Percentiles rank a stretch among this genome's conserved stretches.
phyloP scores from a whole-genome alignment of 2,113 vertebrate species.

The Burhinus bistriatus region DNA sequence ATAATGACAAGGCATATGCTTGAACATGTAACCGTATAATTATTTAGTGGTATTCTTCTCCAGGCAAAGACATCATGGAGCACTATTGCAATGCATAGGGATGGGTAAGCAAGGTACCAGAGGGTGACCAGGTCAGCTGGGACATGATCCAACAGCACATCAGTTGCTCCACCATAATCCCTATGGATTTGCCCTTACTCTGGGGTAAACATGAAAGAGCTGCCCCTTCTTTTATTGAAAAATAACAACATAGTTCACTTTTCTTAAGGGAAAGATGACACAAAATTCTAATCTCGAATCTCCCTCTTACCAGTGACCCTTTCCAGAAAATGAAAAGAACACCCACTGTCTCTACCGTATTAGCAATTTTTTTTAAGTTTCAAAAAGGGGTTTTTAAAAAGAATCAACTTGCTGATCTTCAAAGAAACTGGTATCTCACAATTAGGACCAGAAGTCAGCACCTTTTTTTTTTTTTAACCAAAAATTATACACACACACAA shows the following conservation, averaged over 20 bases:
- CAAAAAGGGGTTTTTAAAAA: not conserved
- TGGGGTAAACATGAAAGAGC: not conserved
- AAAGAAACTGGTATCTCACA: not conserved
- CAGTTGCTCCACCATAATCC: not conserved
- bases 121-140: not conserved
- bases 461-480: not conserved
- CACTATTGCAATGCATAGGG: fast-evolving
- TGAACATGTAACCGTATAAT: not conserved
- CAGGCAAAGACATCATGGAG: not conserved
- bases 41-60: not conserved
- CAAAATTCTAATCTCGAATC: not conserved
- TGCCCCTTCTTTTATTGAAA: not conserved
- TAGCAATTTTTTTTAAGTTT: not conserved
- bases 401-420: not conserved
- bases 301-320: not conserved
- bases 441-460: not conserved
- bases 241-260: not conserved
- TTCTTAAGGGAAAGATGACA: not conserved
- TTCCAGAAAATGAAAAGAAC: not conserved
- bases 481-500: not conserved
- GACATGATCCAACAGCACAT: not conserved
- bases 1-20: fast-evolving
- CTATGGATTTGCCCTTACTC: not conserved
- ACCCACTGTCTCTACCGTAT: not conserved
- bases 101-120: not conserved